Evolutionary conservation across 1,140 invertebrate species (phyloP), one percentile per base, ranked within the genome.

Genomic region (Saxidomus purpurata): DNA sequence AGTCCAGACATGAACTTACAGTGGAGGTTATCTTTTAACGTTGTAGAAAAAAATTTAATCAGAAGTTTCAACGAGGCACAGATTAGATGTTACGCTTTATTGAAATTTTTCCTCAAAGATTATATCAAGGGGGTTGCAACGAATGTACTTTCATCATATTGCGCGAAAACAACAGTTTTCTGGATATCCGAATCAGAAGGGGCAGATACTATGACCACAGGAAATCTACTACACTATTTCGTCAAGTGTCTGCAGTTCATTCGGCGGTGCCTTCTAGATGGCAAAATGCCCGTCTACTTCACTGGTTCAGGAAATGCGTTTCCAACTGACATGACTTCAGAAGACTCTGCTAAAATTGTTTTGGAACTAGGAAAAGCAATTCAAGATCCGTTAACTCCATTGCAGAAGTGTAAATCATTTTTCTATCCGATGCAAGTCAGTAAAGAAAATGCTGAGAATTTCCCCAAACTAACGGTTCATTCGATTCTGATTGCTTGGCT

Each of bases 11-110:
- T 71, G 67, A n/a, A 71, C n/a, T 36, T 71, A n/a, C 67, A 71
- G 13, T 71, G 67, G 67, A 31, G 67, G n/a, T n/a, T 28, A 38
- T 71, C 67, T 19, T 71, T 71, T 28, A 71, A 71, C n/a, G 67
- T n/a, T 25, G 67, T 40, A 19, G 67, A 71, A 40, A 71, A 71
- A 55, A 4, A 6, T 13, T n/a, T 55, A 15, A 55, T 55, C 3
- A 55, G 19, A 55, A n/a, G 22, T 55, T 71, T 71, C 67, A 71
- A 38, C 13, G 11, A 71, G 28, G 9, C 67, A 36, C 67, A 71
- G 31, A 15, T 71, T 38, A 25, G 34, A 31, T 71, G 67, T 40
- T 71, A 71, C 67, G 28, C 67, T 34, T 71, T 71, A 28, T 36
- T 71, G 11, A 71, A 71, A 34, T 38, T 71, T 19, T 71, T 34